These are phyloP conservation scores for Willisornis vidua DNA, from an alignment of 2,113 vertebrate genomes.

Conservation along the genomic window DNA sequence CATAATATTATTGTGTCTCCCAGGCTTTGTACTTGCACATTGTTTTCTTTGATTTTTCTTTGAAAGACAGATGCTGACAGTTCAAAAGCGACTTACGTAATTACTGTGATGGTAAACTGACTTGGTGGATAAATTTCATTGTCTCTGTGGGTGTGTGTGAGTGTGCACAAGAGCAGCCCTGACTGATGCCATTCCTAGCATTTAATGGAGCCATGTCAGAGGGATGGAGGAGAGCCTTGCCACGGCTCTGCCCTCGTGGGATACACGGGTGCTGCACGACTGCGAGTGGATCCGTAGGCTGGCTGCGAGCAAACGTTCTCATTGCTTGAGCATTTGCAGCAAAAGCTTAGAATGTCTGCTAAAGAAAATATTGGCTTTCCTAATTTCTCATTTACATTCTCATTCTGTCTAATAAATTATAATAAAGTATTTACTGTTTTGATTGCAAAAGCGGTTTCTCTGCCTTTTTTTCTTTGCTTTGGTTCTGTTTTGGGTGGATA, in stretches of 20 bases:
- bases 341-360: constrained; percentile 16
- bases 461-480: constrained; percentile 55
- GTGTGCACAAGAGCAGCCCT: neutral
- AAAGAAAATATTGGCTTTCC: constrained; percentile 51
- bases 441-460: constrained; percentile 39
- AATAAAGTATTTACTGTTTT: constrained; percentile 67
- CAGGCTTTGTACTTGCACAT: neutral
- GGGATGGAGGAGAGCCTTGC: neutral
- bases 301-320: neutral
- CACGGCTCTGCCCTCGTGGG: neutral
- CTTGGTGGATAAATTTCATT: neutral
- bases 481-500: constrained; percentile 55
- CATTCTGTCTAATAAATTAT: constrained; percentile 62
- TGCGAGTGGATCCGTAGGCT: neutral
- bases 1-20: constrained; percentile 38
- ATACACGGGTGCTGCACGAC: fast-evolving
- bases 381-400: constrained; percentile 59
- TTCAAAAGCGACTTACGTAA: constrained; percentile 53
- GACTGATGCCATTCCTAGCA: neutral
- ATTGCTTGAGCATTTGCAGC: neutral
- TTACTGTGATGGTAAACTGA: constrained; percentile 39
- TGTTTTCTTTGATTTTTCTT: constrained; percentile 62
- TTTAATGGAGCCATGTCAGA: neutral
- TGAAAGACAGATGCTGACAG: constrained; percentile 50
- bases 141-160: neutral